Conservation (phyloP, 2,113 vertebrate species). For the Parus major region DNA sequence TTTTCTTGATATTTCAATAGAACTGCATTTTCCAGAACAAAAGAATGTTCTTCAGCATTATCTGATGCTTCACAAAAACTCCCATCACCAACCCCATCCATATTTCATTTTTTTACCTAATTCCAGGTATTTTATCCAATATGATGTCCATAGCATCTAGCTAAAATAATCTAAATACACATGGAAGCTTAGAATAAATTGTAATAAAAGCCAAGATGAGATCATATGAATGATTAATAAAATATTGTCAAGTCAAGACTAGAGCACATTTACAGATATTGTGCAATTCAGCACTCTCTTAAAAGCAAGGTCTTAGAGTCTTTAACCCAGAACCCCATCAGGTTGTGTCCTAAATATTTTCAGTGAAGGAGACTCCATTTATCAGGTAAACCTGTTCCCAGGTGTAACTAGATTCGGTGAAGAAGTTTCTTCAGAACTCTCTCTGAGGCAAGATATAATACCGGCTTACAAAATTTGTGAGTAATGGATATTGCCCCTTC, state of each 20-base stretch:
- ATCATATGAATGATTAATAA: neutral
- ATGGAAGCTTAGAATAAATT: neutral
- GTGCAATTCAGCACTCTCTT: neutral
- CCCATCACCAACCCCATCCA: neutral
- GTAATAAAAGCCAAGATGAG: neutral
- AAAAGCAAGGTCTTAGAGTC: neutral
- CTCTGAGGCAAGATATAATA: neutral
- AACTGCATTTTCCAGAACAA: neutral
- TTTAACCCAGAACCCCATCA: neutral
- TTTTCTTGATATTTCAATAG: neutral
- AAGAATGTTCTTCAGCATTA: neutral
- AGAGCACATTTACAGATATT: neutral
- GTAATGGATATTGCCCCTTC: neutral
- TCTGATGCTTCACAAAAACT: neutral
- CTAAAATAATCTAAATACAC: neutral
- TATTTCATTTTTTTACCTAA: neutral
- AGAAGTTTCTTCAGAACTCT: neutral
- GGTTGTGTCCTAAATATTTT: neutral
- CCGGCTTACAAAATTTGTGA: neutral
- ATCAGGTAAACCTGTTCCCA: neutral
- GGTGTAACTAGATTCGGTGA: neutral
- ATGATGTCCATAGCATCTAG: neutral
- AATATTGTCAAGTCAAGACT: neutral
- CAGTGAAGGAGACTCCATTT: neutral
- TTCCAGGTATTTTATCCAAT: neutral